Conservation (phyloP, 2,888 invertebrate genomes). For the Erynnis tages region DNA sequence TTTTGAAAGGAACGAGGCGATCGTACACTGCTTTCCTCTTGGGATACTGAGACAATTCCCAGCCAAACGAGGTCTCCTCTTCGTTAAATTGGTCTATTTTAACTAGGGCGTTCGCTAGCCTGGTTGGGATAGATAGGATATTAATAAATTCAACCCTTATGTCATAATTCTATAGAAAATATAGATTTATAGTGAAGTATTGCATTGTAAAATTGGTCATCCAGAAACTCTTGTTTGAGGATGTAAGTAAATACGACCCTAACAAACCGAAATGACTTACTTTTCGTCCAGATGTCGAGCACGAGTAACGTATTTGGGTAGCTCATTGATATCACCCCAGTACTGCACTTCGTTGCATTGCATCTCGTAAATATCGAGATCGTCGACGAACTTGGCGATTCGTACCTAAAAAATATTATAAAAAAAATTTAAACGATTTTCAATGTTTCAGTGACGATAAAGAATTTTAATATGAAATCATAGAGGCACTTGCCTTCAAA, state of each 20-base stretch:
- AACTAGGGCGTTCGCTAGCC: constrained; percentile 87
- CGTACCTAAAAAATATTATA: constrained; percentile 77
- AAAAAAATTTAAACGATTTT: no score
- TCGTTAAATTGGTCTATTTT: constrained; percentile 94
- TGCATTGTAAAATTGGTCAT: background rate
- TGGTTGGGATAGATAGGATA: no score
- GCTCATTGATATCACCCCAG: constrained; percentile 92
- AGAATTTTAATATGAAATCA: background rate
- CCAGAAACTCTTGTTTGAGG: background rate
- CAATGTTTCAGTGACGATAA: no score
- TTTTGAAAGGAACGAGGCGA: constrained; percentile 91
- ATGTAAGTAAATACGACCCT: background rate
- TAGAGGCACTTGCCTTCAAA: constrained; percentile 76
- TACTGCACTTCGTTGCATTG: constrained; percentile 93
- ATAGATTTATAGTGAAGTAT: no score
- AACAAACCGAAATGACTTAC: constrained; percentile 45
- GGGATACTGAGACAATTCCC: constrained; percentile 94
- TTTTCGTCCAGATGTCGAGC: constrained; percentile 89
- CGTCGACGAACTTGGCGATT: constrained; percentile 91
- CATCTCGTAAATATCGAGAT: constrained; percentile 88
- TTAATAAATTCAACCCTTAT: no score
- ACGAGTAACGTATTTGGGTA: constrained; percentile 91
- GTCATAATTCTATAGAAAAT: no score
- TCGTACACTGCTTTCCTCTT: constrained; percentile 89
- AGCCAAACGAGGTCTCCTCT: constrained; percentile 94